Conservation (phyloP, 1,140 invertebrate species). For the Mesaphorura yosii region DNA sequence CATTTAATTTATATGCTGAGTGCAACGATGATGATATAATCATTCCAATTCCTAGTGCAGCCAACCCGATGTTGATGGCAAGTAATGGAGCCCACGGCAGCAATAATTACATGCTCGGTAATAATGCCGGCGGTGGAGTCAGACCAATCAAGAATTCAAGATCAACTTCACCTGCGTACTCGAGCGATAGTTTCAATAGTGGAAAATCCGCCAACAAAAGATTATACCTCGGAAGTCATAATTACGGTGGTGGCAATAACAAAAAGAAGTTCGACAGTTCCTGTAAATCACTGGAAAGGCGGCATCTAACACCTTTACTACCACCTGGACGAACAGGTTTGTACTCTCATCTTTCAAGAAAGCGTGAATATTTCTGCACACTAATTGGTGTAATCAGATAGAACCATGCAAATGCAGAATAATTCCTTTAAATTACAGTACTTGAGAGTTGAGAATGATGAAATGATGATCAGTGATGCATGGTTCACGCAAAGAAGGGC, state of each 20-base stretch:
- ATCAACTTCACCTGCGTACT: conserved; percentile 31
- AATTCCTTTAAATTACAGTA: too few species aligned
- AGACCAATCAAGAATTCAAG: conserved; percentile 28
- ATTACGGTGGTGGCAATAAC: conserved; percentile 30
- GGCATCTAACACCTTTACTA: conserved; percentile 29
- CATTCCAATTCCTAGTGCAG: conserved; percentile 31
- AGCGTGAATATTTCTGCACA: too few species aligned
- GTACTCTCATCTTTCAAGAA: too few species aligned
- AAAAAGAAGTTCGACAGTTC: conserved; percentile 31
- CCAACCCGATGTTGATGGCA: conserved; percentile 30
- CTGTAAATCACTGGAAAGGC: conserved; percentile 29
- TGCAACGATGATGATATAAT: conserved; percentile 33
- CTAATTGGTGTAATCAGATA: too few species aligned
- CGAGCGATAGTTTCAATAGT: conserved; percentile 32
- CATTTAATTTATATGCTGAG: conserved; percentile 31
- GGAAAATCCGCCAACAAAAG: conserved; percentile 31
- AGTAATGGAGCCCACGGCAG: conserved; percentile 21
- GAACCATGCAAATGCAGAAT: too few species aligned
- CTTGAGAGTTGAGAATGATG: too few species aligned
- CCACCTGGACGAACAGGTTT: conserved; percentile 29
- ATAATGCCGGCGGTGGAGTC: conserved; percentile 10
- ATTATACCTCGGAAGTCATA: conserved; percentile 30
- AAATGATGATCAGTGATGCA: too few species aligned
- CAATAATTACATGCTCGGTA: conserved; percentile 21
- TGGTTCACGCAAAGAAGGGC: too few species aligned